These are phyloP conservation scores for Melanotaenia nigrans DNA, from an alignment of 2,797 vertebrate genomes.

Conservation along the genomic window DNA sequence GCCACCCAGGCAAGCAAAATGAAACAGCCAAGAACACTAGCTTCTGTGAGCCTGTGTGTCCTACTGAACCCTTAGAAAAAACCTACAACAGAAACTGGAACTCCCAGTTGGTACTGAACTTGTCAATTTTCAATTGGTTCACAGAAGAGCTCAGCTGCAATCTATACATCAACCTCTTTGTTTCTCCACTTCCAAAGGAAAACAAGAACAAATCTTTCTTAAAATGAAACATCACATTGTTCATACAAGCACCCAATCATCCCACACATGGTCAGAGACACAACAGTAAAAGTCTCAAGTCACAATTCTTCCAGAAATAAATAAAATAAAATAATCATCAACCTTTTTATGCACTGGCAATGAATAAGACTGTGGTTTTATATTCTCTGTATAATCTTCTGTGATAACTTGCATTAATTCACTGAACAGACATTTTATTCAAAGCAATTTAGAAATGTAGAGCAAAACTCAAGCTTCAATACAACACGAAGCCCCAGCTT, in stretches of 20 bases:
- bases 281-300: constrained; percentile 56
- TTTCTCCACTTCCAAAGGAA: constrained; percentile 58
- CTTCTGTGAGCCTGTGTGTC: constrained; percentile 43
- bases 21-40: constrained; percentile 32
- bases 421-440: background rate
- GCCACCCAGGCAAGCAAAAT: constrained; percentile 58
- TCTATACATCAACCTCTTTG: constrained; percentile 56
- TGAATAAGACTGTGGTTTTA: background rate
- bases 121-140: constrained; percentile 41
- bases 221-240: constrained; percentile 66
- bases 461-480: background rate
- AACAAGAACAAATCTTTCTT: constrained; percentile 74
- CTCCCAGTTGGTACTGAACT: constrained; percentile 39
- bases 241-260: constrained; percentile 61
- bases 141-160: constrained; percentile 47
- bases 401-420: background rate
- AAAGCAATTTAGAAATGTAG: background rate
- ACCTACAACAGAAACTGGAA: constrained; percentile 42
- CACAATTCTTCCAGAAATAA: constrained; percentile 44
- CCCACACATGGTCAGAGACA: constrained; percentile 73
- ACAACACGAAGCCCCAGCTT: background rate
- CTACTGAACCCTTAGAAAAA: constrained; percentile 44
- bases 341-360: constrained; percentile 26
- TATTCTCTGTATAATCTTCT: background rate
- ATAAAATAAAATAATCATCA: constrained; percentile 30